These are phyloP conservation scores for Drosophila carrolli DNA, from an alignment of 1,140 invertebrate species.

Conservation along the genomic window DNA sequence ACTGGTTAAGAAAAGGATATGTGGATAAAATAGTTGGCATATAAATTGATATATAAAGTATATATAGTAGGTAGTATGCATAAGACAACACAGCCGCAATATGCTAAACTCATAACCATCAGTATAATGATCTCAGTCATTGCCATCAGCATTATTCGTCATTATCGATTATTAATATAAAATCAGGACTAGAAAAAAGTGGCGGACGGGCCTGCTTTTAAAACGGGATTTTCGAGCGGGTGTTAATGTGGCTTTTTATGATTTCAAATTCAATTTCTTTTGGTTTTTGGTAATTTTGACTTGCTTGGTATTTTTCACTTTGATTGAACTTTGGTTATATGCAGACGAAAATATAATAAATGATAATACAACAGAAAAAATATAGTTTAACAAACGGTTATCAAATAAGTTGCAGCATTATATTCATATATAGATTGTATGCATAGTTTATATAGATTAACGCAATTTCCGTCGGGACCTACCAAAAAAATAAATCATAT, in stretches of 20 bases:
- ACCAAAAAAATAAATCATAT: constrained; percentile 35
- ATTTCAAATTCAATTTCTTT: constrained; percentile 29
- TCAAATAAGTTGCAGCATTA: constrained; percentile 60
- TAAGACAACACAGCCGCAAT: constrained; percentile 82
- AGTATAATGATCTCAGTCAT: constrained; percentile 57
- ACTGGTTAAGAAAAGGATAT: constrained; percentile 61
- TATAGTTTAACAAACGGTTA: constrained; percentile 63
- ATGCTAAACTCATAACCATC: constrained; percentile 76
- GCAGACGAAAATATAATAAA: constrained; percentile 50
- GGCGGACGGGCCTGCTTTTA: constrained; percentile 48
- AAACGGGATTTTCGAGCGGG: constrained; percentile 48
- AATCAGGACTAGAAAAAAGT: constrained; percentile 73
- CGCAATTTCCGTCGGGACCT: constrained; percentile 59
- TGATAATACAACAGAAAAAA: constrained; percentile 23
- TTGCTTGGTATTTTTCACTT: constrained; percentile 48
- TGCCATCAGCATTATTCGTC: constrained; percentile 34
- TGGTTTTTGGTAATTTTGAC: constrained; percentile 19
- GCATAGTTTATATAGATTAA: constrained; percentile 64
- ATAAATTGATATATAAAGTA: constrained; percentile 64
- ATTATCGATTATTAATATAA: constrained; percentile 56
- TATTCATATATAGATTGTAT: constrained; percentile 62
- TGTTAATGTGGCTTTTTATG: constrained; percentile 49
- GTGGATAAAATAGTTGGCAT: constrained; percentile 58
- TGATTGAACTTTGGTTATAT: constrained; percentile 61
- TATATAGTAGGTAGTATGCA: constrained; percentile 75